Base-by-base conservation (phyloP, 2,113 vertebrate genomes). In the Cyprichromis sp. region DNA sequence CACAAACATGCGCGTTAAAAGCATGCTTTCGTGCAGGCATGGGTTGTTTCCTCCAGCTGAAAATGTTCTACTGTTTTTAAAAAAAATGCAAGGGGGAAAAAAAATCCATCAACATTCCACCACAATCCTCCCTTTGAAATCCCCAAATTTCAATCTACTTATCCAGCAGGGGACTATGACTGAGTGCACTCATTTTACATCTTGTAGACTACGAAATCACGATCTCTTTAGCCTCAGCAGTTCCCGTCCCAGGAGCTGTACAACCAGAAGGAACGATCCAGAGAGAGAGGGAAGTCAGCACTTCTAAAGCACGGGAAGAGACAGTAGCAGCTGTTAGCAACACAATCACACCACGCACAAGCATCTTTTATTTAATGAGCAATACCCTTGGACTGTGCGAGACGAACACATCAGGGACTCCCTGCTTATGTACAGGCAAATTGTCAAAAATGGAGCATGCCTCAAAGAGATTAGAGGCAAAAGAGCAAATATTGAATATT, bases 341-440 rank as follows among this genome's bases (percentile, higher is more conserved):
- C 83, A 87, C 83, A 91, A 84, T 86, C 89, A 80, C 73, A 73
- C 80, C 45, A 73, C 76, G 88, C 90, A 89, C 85, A 89, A 86
- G 31, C 90, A 93, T 93, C 80, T 93, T 89, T 89, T 88, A 88
- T 92, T 94, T 91, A 91, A 94, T 92, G 89, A 94, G 57, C 57
- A 88, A 94, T 90, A 87, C 85, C 50, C 81, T 87, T 80, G 87
- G 87, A 93, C 87, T 87, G 84, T 80, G 85, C 40, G 36, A 66
- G 86, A 90, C 85, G 45, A 85, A 83, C 38, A 92, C 81, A 93
- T 87, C 81, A 63, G 50, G 26, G 80, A 53, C 80, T 89, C 86
- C 54, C 84, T 86, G 84, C 78, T 82, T 89, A 24, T 54, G 26
- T 24, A 21, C n/a, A 82, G 81, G 87, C 52, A 89, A 85, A 80